Conservation (phyloP, 2,797 vertebrate genomes). For the Chaenodraco wilsoni region DNA sequence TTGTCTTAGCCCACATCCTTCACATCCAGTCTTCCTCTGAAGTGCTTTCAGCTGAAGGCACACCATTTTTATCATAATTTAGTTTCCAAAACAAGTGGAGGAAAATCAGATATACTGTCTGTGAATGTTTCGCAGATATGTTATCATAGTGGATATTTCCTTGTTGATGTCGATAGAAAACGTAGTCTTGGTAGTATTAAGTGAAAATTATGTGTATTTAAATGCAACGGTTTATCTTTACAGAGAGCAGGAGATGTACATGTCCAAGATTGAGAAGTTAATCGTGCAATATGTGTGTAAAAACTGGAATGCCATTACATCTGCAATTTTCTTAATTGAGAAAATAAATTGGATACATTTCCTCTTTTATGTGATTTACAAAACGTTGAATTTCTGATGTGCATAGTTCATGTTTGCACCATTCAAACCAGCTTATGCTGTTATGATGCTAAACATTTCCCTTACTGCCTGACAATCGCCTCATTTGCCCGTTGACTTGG, state of each 20-base stretch:
- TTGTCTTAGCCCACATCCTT: background rate
- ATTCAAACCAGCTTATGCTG: background rate
- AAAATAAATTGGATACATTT: background rate
- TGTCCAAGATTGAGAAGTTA: no score
- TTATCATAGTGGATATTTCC: background rate
- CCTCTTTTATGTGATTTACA: background rate
- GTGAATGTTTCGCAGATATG: background rate
- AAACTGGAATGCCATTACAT: no score
- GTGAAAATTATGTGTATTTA: background rate
- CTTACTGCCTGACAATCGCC: background rate
- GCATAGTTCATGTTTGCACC: background rate
- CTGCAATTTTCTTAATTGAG: no score
- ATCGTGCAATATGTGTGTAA: background rate
- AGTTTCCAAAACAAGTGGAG: background rate
- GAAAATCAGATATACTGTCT: background rate
- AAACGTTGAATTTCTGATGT: background rate
- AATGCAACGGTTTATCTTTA: background rate
- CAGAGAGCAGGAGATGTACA: no score
- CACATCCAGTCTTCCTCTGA: background rate
- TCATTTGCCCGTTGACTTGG: conserved; percentile 36
- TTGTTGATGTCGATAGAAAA: background rate
- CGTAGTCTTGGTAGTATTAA: background rate
- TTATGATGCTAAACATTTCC: conserved; percentile 10
- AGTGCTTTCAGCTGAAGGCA: background rate
- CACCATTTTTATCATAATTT: background rate